A percentile compares a stretch with the other conserved stretches of the same genome.
Evolutionary conservation across 1,140 invertebrate genomes (phyloP).

Genomic region (Pachyrhynchus sulphureomaculatus): DNA sequence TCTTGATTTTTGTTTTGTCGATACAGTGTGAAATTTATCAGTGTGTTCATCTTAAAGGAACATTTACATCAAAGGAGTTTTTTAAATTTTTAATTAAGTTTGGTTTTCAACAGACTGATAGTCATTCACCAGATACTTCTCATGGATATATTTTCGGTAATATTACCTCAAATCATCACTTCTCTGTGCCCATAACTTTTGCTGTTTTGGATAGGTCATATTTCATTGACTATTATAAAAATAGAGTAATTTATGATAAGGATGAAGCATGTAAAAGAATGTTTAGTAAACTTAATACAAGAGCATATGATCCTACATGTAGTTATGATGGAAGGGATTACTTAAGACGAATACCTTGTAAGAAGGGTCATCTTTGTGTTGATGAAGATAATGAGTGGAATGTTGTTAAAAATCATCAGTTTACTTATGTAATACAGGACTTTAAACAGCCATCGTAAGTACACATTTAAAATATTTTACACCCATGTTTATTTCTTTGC

Average conservation of each 20-base stretch:
- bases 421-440: slow-evolving; percentile 91
- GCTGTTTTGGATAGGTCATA: slow-evolving; percentile 83
- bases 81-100: slow-evolving; percentile 93
- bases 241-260: slow-evolving; percentile 62
- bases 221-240: slow-evolving; percentile 88
- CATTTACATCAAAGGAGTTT: slow-evolving; percentile 72
- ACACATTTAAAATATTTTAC: slow-evolving; percentile 1
- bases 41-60: slow-evolving; percentile 62
- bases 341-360: slow-evolving; percentile 85
- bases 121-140: slow-evolving; percentile 74
- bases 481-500: not conserved
- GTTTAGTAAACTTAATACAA: slow-evolving; percentile 80
- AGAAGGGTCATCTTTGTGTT: slow-evolving; percentile 70
- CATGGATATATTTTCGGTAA: slow-evolving; percentile 95
- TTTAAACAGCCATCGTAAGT: slow-evolving; percentile 81
- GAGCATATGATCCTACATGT: slow-evolving; percentile 84
- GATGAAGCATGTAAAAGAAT: slow-evolving; percentile 75
- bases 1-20: slow-evolving; percentile 35
- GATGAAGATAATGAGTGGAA: slow-evolving; percentile 85
- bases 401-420: slow-evolving; percentile 86
- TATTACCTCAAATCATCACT: slow-evolving; percentile 71
- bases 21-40: slow-evolving; percentile 33
- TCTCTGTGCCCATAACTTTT: slow-evolving; percentile 73
- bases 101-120: slow-evolving; percentile 95
- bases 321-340: slow-evolving; percentile 77